Percentiles rank a stretch among this genome's conserved stretches.
phyloP scores from a whole-genome alignment of 2,113 vertebrate species.

The Pseudopodoces humilis region DNA sequence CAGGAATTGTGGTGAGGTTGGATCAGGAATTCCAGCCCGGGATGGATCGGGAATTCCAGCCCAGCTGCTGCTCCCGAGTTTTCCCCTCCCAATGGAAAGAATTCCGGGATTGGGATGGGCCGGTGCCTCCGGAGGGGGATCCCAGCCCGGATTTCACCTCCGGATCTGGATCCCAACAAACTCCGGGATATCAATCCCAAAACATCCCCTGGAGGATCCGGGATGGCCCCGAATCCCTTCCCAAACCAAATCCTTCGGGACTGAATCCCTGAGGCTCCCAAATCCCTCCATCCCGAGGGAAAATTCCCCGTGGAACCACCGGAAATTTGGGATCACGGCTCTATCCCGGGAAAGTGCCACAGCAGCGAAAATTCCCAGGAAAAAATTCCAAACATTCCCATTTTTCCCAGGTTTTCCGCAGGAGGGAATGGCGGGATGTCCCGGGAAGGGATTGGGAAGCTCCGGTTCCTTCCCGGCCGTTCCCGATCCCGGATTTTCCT shows the following conservation, averaged over 20 bases:
- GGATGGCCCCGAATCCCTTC: background rate
- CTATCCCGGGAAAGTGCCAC: background rate
- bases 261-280: background rate
- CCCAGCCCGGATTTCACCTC: background rate
- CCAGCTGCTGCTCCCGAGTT: background rate
- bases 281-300: fast-evolving
- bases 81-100: fast-evolving
- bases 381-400: background rate
- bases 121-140: background rate
- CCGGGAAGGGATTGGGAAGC: background rate
- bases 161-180: background rate
- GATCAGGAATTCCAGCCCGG: background rate
- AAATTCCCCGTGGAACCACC: fast-evolving
- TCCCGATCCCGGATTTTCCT: background rate
- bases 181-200: background rate
- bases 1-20: background rate
- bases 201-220: fast-evolving
- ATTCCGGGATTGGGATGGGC: background rate
- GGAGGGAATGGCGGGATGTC: fast-evolving
- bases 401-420: fast-evolving
- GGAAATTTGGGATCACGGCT: background rate
- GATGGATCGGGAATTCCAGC: background rate
- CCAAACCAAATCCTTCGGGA: background rate
- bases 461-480: background rate
- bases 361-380: fast-evolving